phyloP scores from a whole-genome alignment of 2,113 vertebrate genomes.

The Nematolebias whitei region DNA sequence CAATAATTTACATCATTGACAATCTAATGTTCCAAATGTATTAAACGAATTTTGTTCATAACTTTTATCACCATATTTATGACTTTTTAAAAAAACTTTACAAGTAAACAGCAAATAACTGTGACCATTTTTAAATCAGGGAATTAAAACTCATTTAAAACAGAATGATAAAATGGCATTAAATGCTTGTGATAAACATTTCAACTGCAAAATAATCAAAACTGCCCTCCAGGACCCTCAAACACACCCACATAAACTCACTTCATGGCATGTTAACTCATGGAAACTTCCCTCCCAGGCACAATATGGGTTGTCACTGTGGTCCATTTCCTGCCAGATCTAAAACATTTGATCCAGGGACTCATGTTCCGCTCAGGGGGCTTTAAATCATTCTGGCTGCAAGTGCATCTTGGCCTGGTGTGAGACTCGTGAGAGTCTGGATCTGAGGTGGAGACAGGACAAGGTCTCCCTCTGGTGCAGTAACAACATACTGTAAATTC shows the following conservation, averaged over 20 bases:
- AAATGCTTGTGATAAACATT: constrained; percentile 24
- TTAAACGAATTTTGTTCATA: too few species aligned
- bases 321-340: constrained; percentile 59
- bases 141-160: not conserved
- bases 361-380: constrained; percentile 67
- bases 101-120: constrained; percentile 40
- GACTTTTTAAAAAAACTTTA: too few species aligned
- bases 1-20: too few species aligned
- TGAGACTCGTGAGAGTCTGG: constrained; percentile 20
- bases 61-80: too few species aligned
- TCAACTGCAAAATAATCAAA: constrained; percentile 36
- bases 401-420: constrained; percentile 21
- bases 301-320: constrained; percentile 56
- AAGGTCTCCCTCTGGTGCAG: constrained; percentile 75
- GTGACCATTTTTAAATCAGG: not conserved
- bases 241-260: constrained; percentile 15
- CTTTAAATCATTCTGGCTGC: constrained; percentile 48
- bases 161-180: constrained; percentile 6
- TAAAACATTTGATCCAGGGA: constrained; percentile 59
- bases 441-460: constrained; percentile 31
- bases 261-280: constrained; percentile 51
- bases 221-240: not conserved
- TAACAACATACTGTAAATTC: constrained; percentile 9
- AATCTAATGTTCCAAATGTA: too few species aligned
- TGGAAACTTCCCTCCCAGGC: constrained; percentile 66